A percentile compares a stretch with the other conserved stretches of the same genome.
Conservation (phyloP, 2,113 vertebrate species). For the human region DNA sequence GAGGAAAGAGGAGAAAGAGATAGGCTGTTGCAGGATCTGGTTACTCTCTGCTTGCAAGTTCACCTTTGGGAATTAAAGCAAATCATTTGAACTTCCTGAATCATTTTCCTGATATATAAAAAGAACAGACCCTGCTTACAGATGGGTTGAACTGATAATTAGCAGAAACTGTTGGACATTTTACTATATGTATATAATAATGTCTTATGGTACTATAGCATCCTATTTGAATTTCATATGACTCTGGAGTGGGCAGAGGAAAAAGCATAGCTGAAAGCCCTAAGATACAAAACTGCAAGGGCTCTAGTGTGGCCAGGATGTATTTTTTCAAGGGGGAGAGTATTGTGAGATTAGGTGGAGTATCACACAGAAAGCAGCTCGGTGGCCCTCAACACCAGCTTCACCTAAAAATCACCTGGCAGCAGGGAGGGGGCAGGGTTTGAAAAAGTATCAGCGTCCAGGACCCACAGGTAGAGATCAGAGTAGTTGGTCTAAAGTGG, state of each 20-base stretch:
- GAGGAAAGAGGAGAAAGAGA: background rate
- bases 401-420: background rate
- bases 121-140: background rate
- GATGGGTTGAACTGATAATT: background rate
- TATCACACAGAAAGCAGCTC: background rate
- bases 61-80: background rate
- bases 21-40: background rate
- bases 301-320: background rate
- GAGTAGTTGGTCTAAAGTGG: background rate
- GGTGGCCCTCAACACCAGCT: background rate
- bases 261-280: background rate
- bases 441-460: background rate
- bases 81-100: background rate
- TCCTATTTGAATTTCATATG: background rate
- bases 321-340: background rate
- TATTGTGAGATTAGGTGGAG: background rate
- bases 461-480: background rate
- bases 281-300: background rate
- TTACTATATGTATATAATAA: background rate
- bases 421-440: fast-evolving
- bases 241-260: background rate
- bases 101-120: background rate
- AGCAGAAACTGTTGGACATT: background rate
- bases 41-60: background rate
- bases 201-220: background rate